These are phyloP conservation scores for Stenichneumon culpator DNA, from an alignment of 2,888 invertebrate genomes.

Conservation along the genomic window DNA sequence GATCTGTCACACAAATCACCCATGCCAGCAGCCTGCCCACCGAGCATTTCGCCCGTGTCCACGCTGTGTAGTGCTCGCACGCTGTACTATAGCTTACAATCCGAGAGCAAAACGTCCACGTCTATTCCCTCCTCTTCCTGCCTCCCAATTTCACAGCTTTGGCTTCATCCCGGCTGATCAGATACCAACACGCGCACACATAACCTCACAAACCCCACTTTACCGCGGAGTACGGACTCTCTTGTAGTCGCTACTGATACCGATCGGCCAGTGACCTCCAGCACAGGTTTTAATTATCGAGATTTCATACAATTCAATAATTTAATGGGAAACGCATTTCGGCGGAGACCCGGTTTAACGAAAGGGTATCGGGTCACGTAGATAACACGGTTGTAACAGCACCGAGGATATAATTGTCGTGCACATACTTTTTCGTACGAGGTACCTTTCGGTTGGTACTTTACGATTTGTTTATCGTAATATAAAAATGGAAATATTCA, in stretches of 20 bases:
- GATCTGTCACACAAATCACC: conserved; percentile 83
- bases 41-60: conserved; percentile 57
- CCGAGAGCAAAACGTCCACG: conserved; percentile 49
- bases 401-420: too few species aligned
- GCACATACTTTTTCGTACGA: too few species aligned
- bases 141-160: conserved; percentile 64
- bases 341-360: not conserved
- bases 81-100: conserved; percentile 30
- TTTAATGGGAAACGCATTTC: conserved; percentile 9
- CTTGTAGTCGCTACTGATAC: not conserved
- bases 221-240: not conserved
- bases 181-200: conserved; percentile 17
- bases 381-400: not conserved
- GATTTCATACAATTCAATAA: conserved; percentile 46
- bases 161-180: conserved; percentile 58
- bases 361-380: not conserved
- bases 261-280: conserved; percentile 42
- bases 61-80: conserved; percentile 18
- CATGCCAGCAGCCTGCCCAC: conserved; percentile 70
- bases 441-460: too few species aligned
- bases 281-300: conserved; percentile 53
- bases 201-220: not conserved
- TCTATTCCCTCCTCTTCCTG: conserved; percentile 31
- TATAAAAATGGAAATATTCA: too few species aligned
- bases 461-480: too few species aligned